A percentile compares a stretch with the other conserved stretches of the same genome.
Evolutionary conservation across 2,113 vertebrate species (phyloP).

Genomic region (Colius striatus): DNA sequence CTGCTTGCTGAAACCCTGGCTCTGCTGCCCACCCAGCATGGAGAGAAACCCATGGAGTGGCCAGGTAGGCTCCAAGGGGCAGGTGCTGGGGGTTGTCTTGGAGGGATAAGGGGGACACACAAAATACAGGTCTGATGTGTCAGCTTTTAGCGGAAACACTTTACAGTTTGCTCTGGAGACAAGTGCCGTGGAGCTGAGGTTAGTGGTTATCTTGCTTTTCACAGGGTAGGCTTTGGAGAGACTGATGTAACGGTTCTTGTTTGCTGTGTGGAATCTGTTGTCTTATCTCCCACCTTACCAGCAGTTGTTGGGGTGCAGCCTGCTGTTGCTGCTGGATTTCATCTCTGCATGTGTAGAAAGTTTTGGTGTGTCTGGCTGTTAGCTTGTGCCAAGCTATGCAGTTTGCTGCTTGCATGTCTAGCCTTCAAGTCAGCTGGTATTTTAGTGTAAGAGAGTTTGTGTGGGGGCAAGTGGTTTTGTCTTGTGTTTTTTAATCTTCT

Average conservation of each 20-base stretch:
- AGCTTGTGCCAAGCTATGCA: neutral
- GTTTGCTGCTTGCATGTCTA: accelerated
- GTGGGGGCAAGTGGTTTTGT: accelerated
- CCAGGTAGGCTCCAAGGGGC: neutral
- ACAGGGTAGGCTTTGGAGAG: neutral
- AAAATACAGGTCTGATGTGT: accelerated
- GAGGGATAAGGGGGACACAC: accelerated
- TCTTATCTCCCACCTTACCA: accelerated
- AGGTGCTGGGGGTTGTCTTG: accelerated
- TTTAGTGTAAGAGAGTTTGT: neutral
- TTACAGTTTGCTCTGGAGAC: accelerated
- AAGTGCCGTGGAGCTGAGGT: neutral
- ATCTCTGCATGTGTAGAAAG: neutral
- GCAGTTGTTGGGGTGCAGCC: neutral
- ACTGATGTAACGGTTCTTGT: accelerated
- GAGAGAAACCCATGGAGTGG: accelerated
- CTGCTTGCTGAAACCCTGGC: accelerated
- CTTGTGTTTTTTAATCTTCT: neutral
- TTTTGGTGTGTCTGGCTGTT: neutral
- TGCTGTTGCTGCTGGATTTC: neutral
- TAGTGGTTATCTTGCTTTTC: neutral
- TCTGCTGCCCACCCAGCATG: accelerated
- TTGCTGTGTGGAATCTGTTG: neutral
- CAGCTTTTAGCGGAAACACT: accelerated
- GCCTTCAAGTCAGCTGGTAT: neutral